A percentile compares a stretch with the other conserved stretches of the same genome.
These are phyloP conservation scores for Idaea dimidiata DNA, from an alignment of 2,888 invertebrate species.

Conservation along the genomic window DNA sequence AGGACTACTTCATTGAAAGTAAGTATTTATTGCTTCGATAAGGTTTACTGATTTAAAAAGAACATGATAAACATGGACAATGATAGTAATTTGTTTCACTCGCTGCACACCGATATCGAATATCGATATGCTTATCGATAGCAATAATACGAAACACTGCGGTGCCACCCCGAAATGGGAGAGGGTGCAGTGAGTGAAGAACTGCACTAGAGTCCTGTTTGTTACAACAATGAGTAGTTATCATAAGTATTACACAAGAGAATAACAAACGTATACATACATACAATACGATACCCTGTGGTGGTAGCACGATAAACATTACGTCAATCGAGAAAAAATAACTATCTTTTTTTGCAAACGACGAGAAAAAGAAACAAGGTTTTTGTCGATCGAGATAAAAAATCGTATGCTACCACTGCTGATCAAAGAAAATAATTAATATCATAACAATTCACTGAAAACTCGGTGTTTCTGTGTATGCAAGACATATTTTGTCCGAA, in stretches of 20 bases:
- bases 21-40: not conserved
- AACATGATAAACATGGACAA: not conserved
- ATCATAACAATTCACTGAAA: not conserved
- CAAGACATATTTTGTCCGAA: not conserved
- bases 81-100: not conserved
- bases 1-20: not conserved
- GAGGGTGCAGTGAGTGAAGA: no score
- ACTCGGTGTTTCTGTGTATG: not conserved
- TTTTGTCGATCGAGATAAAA: no score
- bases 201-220: no score
- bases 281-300: constrained; percentile 2
- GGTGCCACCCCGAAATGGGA: no score
- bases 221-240: not conserved
- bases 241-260: not conserved
- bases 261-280: constrained; percentile 5
- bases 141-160: no score
- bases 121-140: no score
- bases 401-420: no score
- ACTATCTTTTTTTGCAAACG: no score
- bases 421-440: not conserved
- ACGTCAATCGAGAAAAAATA: no score
- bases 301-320: no score
- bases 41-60: not conserved
- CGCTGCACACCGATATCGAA: no score
- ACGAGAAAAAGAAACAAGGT: no score